Evolutionary conservation across 2,797 vertebrate genomes (phyloP).

Genomic region (Perodicticus potto): DNA sequence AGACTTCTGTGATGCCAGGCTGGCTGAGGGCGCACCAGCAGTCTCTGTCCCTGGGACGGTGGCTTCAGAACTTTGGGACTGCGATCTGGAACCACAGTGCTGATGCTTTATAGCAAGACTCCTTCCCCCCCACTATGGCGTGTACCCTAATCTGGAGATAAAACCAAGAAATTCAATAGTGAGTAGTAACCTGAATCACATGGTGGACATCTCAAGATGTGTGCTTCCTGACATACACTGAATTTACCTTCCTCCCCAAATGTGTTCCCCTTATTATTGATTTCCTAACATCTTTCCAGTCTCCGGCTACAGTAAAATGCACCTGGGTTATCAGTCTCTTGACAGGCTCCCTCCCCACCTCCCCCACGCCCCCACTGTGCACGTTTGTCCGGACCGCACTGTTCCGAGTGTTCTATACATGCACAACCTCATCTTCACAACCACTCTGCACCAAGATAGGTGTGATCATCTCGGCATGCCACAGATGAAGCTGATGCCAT

Average conservation of each 20-base stretch:
- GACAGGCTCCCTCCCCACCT: not conserved
- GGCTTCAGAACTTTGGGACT: not conserved
- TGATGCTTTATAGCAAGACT: not conserved
- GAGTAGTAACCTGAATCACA: not conserved
- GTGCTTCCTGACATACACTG: not conserved
- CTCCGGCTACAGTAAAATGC: not conserved
- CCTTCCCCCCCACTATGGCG: too few relatives aligned
- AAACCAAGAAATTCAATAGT: not conserved
- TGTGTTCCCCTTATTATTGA: not conserved
- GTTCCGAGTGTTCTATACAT: not conserved
- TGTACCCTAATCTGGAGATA: not conserved
- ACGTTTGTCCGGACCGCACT: not conserved
- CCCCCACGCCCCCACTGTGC: not conserved
- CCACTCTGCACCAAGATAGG: not conserved
- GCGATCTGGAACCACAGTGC: not conserved
- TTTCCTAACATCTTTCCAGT: not conserved
- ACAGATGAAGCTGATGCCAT: not conserved
- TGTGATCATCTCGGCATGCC: not conserved
- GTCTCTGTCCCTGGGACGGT: not conserved
- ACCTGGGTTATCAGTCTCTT: not conserved
- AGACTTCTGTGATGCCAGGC: not conserved
- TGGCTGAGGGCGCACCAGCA: accelerated
- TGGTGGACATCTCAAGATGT: not conserved
- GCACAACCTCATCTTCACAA: not conserved
- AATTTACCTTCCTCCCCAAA: not conserved